These are phyloP conservation scores for Microctonus brassicae DNA, from an alignment of 2,888 invertebrate species.

Conservation along the genomic window DNA sequence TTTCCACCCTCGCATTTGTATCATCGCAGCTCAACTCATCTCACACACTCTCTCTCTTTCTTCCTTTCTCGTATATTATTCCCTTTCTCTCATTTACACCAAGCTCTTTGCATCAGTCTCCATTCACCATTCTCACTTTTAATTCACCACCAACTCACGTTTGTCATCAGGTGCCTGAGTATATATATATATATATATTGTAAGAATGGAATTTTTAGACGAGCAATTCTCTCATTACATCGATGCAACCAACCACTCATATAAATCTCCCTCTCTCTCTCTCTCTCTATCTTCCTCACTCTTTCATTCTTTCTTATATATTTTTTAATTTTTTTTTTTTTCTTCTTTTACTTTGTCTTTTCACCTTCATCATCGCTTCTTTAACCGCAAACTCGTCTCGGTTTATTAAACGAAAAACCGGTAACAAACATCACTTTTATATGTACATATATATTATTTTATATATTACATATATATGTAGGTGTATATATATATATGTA, in stretches of 20 bases:
- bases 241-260: background rate
- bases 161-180: background rate
- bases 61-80: slow-evolving; percentile 36
- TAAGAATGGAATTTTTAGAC: background rate
- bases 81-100: slow-evolving; percentile 8
- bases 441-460: too few relatives aligned
- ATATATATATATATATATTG: background rate
- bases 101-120: background rate
- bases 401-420: slow-evolving; percentile 13
- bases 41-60: slow-evolving; percentile 25
- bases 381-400: background rate
- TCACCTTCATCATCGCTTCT: background rate
- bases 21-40: slow-evolving; percentile 28
- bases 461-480: too few relatives aligned
- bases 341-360: background rate
- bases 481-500: too few relatives aligned
- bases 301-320: background rate
- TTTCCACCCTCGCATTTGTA: slow-evolving; percentile 52
- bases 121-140: background rate
- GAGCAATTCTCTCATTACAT: background rate
- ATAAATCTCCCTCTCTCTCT: too few relatives aligned
- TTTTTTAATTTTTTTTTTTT: background rate
- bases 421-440: slow-evolving; percentile 9
- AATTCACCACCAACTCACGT: background rate
- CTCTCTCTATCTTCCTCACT: too few relatives aligned